Percentiles rank a stretch among this genome's conserved stretches.
phyloP scores from a whole-genome alignment of 2,888 invertebrate genomes.

The Nudaria mundana region DNA sequence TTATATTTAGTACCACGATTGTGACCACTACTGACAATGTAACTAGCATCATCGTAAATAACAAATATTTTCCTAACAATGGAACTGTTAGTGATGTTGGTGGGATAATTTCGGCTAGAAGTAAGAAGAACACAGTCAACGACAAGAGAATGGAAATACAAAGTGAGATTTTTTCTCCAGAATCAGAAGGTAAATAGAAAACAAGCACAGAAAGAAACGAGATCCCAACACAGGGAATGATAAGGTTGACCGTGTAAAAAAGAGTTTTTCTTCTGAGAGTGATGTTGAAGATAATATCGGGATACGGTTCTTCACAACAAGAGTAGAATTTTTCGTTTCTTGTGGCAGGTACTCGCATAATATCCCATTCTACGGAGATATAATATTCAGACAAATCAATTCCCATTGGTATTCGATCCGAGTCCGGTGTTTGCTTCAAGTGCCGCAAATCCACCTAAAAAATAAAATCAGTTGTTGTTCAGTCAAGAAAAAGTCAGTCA shows the following conservation, averaged over 20 bases:
- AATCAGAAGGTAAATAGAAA: slow-evolving; percentile 98
- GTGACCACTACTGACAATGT: slow-evolving; percentile 96
- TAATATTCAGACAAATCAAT: slow-evolving; percentile 97
- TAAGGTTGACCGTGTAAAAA: slow-evolving; percentile 98
- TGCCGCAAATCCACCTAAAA: slow-evolving; percentile 94
- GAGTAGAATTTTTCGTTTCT: slow-evolving; percentile 96
- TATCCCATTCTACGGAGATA: slow-evolving; percentile 99
- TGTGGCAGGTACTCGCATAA: slow-evolving; percentile 94
- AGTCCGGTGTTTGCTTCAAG: slow-evolving; percentile 92
- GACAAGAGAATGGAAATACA: slow-evolving; percentile 97
- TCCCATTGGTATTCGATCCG: slow-evolving; percentile 93
- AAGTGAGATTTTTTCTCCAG: slow-evolving; percentile 98
- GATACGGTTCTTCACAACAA: slow-evolving; percentile 98
- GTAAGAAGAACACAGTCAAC: slow-evolving; percentile 95
- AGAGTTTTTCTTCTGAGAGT: slow-evolving; percentile 96
- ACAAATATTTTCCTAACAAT: slow-evolving; percentile 93
- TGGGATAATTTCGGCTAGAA: slow-evolving; percentile 96
- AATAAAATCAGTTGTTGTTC: no score
- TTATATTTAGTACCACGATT: slow-evolving; percentile 95
- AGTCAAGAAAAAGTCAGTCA: no score
- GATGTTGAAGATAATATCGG: slow-evolving; percentile 98
- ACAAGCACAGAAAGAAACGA: slow-evolving; percentile 98
- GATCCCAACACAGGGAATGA: slow-evolving; percentile 98
- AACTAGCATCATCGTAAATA: slow-evolving; percentile 97
- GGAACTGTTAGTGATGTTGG: slow-evolving; percentile 96